Evolutionary conservation across 2,797 vertebrate species (phyloP).

Genomic region (Schizopygopsis pylzovi): DNA sequence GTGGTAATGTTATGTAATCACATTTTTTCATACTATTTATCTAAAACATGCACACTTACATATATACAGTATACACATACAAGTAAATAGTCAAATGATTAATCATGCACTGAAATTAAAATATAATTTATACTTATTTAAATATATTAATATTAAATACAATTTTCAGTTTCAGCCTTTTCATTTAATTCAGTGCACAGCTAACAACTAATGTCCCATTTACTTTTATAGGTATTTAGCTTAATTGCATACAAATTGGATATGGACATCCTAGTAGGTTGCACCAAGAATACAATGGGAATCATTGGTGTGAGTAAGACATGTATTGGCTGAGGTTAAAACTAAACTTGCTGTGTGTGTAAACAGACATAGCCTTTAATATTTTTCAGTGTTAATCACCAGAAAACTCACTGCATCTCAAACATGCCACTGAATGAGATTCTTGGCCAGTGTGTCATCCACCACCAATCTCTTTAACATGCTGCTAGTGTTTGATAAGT

Average conservation of each 20-base stretch:
- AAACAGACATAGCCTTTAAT: neutral
- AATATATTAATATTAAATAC: neutral
- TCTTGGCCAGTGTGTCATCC: neutral
- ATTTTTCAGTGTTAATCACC: constrained; percentile 1
- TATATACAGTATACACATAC: neutral
- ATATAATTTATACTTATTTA: neutral
- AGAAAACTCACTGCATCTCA: neutral
- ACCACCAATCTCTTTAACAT: constrained; percentile 17
- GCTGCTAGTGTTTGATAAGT: constrained; percentile 16
- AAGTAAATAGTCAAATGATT: neutral
- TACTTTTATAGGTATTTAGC: neutral
- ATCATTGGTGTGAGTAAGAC: constrained; percentile 2
- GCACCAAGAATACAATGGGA: neutral
- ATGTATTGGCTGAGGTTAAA: neutral
- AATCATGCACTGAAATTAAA: too few species aligned
- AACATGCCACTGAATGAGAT: neutral
- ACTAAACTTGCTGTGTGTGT: neutral
- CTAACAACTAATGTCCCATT: neutral
- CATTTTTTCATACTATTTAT: neutral
- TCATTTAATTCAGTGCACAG: neutral
- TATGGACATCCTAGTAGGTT: neutral
- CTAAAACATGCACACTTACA: neutral
- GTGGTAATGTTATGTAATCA: neutral
- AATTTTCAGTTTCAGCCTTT: neutral
- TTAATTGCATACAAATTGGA: neutral